Base-by-base conservation (phyloP, 2,888 invertebrate genomes). In the Drosophila yooni region DNA sequence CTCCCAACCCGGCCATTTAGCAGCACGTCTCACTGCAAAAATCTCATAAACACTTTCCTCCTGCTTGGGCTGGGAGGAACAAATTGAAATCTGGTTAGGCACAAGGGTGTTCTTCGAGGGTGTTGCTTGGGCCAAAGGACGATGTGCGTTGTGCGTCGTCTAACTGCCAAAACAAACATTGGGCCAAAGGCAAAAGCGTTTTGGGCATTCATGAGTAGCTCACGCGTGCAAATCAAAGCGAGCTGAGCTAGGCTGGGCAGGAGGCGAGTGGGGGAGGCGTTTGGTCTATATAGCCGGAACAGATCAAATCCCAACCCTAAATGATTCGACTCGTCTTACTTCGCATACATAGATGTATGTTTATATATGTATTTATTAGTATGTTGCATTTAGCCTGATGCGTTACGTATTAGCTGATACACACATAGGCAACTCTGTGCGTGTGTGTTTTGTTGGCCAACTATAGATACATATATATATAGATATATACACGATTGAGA, bases 51-150 rank as follows among this genome's bases (percentile, higher is more conserved):
- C 90, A 91, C 91, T 91, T 91, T 91, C 82, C 80, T 67, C 48
- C 56, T 48, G 33, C 66, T 76, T 56, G 58, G 58, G 54, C 54
- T 48, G 74, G 61, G 69, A 64, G 52, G 82, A 84, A 91, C 91
- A 91, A 92, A 92, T 91, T 91, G 90, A 92, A 91, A 92, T 91
- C 89, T 84, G 89, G 88, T 89, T 89, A 84, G 79, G 72, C 68
- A 81, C 81, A 87, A 79, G 77, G 77, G 80, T 79, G 75, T 79
- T 50, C 40, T 60, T 64, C 50, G 54, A 69, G 63, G 71, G 48
- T 70, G 70, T 18, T 33, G 10, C 10, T 33, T 33, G 33, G 33
- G 33, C 33, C 33, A 33, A 33, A 8, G 33, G 33, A 11, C n/a
- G 27, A 46, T 3, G 58, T 52, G 59, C 15, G 27, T 36, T 4